Percentiles rank a stretch among this genome's conserved stretches.
Evolutionary conservation across 2,797 vertebrate genomes (phyloP).

Genomic region (Chaetodon trifasciatus): DNA sequence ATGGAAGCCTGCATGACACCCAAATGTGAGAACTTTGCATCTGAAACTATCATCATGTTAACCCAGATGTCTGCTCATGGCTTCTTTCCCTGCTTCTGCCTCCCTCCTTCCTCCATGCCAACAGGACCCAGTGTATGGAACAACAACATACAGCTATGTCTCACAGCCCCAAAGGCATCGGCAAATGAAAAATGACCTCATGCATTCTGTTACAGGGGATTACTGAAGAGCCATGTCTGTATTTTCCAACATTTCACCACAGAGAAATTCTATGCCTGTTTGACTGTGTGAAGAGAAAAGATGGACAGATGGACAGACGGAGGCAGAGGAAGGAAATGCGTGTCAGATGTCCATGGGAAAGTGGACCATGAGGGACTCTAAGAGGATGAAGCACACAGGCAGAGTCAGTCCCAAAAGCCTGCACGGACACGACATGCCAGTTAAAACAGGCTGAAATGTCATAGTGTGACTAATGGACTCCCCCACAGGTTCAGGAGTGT

Average conservation of each 20-base stretch:
- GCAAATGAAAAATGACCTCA: slow-evolving; percentile 18
- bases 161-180: slow-evolving; percentile 10
- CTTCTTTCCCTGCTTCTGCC: neutral
- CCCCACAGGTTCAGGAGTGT: slow-evolving; percentile 27
- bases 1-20: slow-evolving; percentile 16
- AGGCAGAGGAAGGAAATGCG: slow-evolving; percentile 59
- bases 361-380: slow-evolving; percentile 62
- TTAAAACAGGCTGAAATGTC: slow-evolving; percentile 56
- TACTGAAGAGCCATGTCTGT: slow-evolving; percentile 28
- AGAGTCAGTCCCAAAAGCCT: slow-evolving; percentile 48
- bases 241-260: slow-evolving; percentile 40
- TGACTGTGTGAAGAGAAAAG: slow-evolving; percentile 15
- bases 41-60: neutral
- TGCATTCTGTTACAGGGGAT: slow-evolving; percentile 50
- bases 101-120: neutral
- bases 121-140: neutral
- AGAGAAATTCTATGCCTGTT: slow-evolving; percentile 43
- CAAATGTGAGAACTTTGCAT: slow-evolving; percentile 18
- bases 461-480: slow-evolving; percentile 35
- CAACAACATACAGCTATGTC: slow-evolving; percentile 1
- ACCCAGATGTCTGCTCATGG: slow-evolving; percentile 14
- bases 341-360: slow-evolving; percentile 81
- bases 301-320: slow-evolving; percentile 48
- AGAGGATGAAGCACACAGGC: slow-evolving; percentile 32
- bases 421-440: slow-evolving; percentile 26